phyloP scores from a whole-genome alignment of 2,113 vertebrate species.

The Laticauda laticaudata region DNA sequence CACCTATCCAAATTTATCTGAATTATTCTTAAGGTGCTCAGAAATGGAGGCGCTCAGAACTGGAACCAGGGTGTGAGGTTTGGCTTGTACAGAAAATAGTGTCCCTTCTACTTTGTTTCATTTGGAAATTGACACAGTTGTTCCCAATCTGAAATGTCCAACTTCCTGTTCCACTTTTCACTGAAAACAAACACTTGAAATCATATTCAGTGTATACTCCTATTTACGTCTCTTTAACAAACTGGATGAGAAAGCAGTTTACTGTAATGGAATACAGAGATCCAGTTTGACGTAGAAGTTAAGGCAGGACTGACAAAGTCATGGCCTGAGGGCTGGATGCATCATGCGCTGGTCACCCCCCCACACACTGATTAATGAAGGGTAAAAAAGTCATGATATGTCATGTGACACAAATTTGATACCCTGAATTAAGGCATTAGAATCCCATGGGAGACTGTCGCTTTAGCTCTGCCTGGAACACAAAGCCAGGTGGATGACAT shows the following conservation, averaged over 20 bases:
- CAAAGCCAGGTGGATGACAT: neutral
- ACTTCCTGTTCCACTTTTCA: neutral
- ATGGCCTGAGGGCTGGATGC: too few relatives aligned
- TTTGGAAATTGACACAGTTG: neutral
- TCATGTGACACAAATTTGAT: too few relatives aligned
- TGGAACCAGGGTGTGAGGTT: neutral
- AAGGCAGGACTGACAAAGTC: neutral
- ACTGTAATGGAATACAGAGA: neutral
- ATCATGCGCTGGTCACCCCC: too few relatives aligned
- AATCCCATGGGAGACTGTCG: neutral
- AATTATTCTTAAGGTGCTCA: neutral
- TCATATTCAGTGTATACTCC: neutral
- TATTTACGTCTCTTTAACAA: neutral
- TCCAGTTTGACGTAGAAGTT: neutral
- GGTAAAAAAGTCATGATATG: too few relatives aligned
- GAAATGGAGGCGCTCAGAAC: neutral
- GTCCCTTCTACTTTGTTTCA: neutral
- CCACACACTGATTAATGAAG: too few relatives aligned
- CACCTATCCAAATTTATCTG: neutral
- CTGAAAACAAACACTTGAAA: neutral
- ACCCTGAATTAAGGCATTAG: too few relatives aligned
- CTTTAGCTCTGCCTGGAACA: neutral
- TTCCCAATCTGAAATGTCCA: neutral
- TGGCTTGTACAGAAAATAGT: neutral
- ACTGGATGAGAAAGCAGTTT: neutral